Conservation (phyloP, 1,140 invertebrate species). For the Amyelois transitella region DNA sequence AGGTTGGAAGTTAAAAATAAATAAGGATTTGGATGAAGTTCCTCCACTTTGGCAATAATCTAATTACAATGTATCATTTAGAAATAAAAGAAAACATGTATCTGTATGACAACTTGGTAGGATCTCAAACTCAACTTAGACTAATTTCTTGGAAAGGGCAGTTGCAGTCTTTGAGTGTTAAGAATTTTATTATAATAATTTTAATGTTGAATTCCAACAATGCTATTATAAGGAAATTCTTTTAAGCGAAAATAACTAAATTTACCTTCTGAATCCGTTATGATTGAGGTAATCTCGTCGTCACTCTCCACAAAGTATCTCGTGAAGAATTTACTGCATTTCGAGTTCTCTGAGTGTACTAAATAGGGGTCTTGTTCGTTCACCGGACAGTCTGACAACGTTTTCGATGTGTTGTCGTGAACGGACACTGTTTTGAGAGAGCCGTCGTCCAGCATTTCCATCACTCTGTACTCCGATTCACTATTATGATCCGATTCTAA, state of each 20-base stretch:
- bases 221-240: too few species aligned
- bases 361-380: constrained; percentile 69
- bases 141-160: too few species aligned
- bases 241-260: constrained; percentile 1
- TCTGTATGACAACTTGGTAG: neutral
- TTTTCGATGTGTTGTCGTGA: constrained; percentile 71
- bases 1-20: too few species aligned
- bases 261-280: constrained; percentile 72
- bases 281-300: constrained; percentile 71
- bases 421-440: constrained; percentile 68
- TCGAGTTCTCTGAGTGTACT: constrained; percentile 71
- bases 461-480: constrained; percentile 68
- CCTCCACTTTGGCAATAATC: neutral
- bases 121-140: too few species aligned
- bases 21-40: neutral
- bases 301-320: constrained; percentile 71
- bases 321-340: constrained; percentile 72
- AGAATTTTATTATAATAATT: too few species aligned
- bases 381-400: constrained; percentile 63
- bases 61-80: neutral
- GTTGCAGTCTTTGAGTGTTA: too few species aligned
- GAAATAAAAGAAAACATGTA: neutral
- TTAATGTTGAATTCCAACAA: too few species aligned
- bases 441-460: constrained; percentile 71
- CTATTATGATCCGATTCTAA: constrained; percentile 55